These are phyloP conservation scores for Micronisus gabar DNA, from an alignment of 2,113 vertebrate genomes.

Conservation along the genomic window DNA sequence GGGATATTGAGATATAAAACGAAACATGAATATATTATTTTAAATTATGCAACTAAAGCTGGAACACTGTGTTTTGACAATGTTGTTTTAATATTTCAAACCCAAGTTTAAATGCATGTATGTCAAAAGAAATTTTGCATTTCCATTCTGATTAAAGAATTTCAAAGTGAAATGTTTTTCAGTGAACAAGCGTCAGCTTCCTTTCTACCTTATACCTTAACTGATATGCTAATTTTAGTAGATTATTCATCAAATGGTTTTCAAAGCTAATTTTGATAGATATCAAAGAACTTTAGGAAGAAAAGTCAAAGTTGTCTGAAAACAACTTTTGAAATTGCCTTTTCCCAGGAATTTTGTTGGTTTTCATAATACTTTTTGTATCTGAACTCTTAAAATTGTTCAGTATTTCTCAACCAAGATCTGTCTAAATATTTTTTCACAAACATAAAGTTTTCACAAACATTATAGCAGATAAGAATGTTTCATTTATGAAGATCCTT, in stretches of 20 bases:
- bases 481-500: neutral
- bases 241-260: neutral
- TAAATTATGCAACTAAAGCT: neutral
- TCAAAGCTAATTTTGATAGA: neutral
- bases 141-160: neutral
- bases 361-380: neutral
- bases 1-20: neutral
- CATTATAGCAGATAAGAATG: neutral
- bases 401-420: neutral
- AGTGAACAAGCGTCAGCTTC: neutral
- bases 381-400: neutral
- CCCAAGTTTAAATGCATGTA: neutral
- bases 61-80: neutral
- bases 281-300: neutral
- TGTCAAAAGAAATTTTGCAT: neutral
- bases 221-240: neutral
- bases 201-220: neutral
- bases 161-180: neutral
- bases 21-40: neutral
- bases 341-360: neutral
- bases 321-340: neutral
- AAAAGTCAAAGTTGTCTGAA: neutral
- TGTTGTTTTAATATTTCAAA: neutral
- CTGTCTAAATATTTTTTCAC: neutral
- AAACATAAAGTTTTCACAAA: neutral